Evolutionary conservation across 2,888 invertebrate species (phyloP), one percentile per base, ranked within the genome.

Genomic region (Stenurella melanura): DNA sequence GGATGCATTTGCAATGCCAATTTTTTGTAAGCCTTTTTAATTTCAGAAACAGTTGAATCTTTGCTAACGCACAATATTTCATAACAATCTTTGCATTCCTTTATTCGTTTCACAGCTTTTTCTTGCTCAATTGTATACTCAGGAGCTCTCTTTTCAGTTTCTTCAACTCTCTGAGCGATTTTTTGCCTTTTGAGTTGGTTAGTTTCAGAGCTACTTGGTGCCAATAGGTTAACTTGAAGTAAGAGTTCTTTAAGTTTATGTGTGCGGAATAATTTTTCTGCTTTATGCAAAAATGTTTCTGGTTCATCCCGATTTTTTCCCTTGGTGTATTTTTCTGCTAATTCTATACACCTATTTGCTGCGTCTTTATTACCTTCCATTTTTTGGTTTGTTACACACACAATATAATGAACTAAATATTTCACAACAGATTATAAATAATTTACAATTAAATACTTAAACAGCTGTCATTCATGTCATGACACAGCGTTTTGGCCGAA

Each of bases 321-420:
- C 6, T 92, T 89, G 78, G 97, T 92, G 81, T 93, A 94, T 86
- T 91, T 92, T 87, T 95, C 93, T 4, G 97, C 98, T 71, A 97
- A 92, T 84, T 95, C 94, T 83, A 97, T 94, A 88, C 98, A 98
- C 83, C 95, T 93, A 86, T 96, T 94, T 42, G 98, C 96, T 88
- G 98, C 98, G 90, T 98, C 98, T 89, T 94, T 95, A 90, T 97
- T 97, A 74, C 95, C 94, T 84, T 97, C 96, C 96, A 96, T 96
- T 67, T 74, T 81, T 19, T 58, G 64, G 71, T 54, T 73, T 85
- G 72, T 61, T 54, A 21, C 21, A 56, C 21, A 64, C 60, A 9
- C 58, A 12, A 19, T 34, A 64, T 57, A n/a, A 30, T 63, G 11
- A 69, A 58, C 10, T 21, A 19, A 56, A 74, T 56, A 21, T 60